Evolutionary conservation across 2,113 vertebrate genomes (phyloP), one percentile per base, ranked within the genome.

Genomic region (Rhea pennata): DNA sequence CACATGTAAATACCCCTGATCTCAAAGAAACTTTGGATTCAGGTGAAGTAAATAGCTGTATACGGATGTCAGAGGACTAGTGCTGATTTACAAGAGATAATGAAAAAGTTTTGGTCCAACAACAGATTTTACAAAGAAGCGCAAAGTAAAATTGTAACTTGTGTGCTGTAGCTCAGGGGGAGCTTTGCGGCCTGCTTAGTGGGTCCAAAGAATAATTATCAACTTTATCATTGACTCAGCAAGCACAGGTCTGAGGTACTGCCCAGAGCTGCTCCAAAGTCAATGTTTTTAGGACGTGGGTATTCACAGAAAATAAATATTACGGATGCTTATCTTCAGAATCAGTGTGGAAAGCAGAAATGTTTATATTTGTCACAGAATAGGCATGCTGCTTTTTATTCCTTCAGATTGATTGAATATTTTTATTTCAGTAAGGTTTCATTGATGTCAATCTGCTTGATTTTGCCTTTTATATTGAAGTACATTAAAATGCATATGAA

Each of bases 271-370:
- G 58, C 58, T 48, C 46, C 27, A 6, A 33, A 19, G 36, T 7
- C 85, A 31, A 9, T 23, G 31, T 24, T 58, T 36, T 53, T n/a
- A 50, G 26, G 39, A 66, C 20, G 27, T 6, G 58, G 26, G 17
- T 17, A 40, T 54, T 53, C 27, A 1, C 0, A 3, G 21, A 54
- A 33, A 40, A 31, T 3, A 0, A 22, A 29, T 24, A 12, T 27
- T 44, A 24, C 0, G 15, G 73, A 12, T 36, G 26, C 23, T 40
- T 71, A 6, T 74, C 58, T 67, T 72, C 76, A 48, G 23, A 54
- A 64, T 24, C n/a, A 0, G 1, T 59, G 17, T 40, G 46, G 48
- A 89, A 87, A 6, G 36, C 10, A 51, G 22, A 59, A 84, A 46
- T 9, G 27, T n/a, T 54, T 56, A 17, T 29, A 8, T 31, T 22